Base-by-base conservation (phyloP, 2,888 invertebrate species). In the Aspidiotus destructor region DNA sequence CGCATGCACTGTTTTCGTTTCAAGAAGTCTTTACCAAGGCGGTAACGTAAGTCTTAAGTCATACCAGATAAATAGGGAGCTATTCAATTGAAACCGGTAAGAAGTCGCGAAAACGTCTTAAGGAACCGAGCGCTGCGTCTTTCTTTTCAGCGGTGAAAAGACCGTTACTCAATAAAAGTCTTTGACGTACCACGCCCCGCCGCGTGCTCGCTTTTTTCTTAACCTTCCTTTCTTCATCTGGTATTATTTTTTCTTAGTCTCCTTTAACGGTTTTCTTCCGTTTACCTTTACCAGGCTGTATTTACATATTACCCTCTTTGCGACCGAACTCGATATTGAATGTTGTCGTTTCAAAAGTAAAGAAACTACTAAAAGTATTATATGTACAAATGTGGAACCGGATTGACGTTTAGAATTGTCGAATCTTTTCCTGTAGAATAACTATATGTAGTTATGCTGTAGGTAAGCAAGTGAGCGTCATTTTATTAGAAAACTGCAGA, bases 41-140 rank as follows among this genome's bases (percentile, higher is more conserved):
- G 55, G 15, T 9, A 54, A 54, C 15, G 15, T 54, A 17, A 16
- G 16, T 54, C 55, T 16, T 17, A 9, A 9, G 55, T 16, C 17
- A 52, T 52, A 54, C 17, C 17, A 9, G 17, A n/a, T 17, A 17
- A 15, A 54, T 54, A 17, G 15, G 17, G 15, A 54, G 15, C 13
- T 17, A 15, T 54, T 17, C 16, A 13, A 54, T 9, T 16, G 8
- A 54, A 17, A 16, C 15, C 55, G 55, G 9, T 48, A 48, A 48
- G 48, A 48, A 48, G 48, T 48, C 48, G 48, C 48, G 48, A 48
- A 28, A 48, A 48, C 48, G 48, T 48, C 48, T 48, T 48, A 48
- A 48, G 48, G n/a, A 48, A 48, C 48, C 48, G 48, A 48, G 6
- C n/a, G 48, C n/a, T n/a, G 48, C 48, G n/a, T n/a, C 48, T 48